phyloP scores from a whole-genome alignment of 2,797 vertebrate genomes.

The Tamandua tetradactyla region DNA sequence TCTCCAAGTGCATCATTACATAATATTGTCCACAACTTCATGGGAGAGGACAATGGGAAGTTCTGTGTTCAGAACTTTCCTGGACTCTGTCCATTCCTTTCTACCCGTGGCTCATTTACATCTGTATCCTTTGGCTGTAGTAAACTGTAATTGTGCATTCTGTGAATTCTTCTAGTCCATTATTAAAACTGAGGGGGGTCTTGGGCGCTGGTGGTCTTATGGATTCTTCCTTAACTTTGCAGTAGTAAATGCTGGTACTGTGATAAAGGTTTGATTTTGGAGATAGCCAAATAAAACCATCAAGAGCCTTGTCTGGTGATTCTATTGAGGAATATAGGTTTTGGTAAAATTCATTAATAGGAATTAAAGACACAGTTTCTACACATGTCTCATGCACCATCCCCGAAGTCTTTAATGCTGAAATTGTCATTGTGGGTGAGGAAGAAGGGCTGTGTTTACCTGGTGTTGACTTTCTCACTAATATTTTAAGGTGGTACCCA shows the following conservation, averaged over 20 bases:
- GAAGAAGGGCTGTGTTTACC: not conserved
- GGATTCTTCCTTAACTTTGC: not conserved
- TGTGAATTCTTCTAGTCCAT: not conserved
- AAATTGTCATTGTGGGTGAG: not conserved
- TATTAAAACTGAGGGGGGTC: not conserved
- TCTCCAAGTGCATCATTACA: not conserved
- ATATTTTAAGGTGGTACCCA: not conserved
- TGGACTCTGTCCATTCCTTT: not conserved
- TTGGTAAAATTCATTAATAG: not conserved
- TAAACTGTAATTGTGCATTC: not conserved
- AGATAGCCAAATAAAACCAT: slow-evolving; percentile 12
- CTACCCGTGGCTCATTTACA: not conserved
- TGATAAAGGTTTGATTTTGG: slow-evolving; percentile 7
- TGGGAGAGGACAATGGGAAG: not conserved
- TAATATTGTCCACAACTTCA: not conserved
- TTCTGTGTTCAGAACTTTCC: not conserved
- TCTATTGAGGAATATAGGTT: not conserved
- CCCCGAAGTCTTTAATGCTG: not conserved
- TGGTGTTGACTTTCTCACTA: too few species aligned
- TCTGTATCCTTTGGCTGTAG: not conserved
- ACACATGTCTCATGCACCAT: fast-evolving
- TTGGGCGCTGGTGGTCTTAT: not conserved
- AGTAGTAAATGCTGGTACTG: not conserved
- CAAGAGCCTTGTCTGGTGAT: not conserved
- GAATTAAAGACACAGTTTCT: not conserved